Conservation (phyloP, 2,888 invertebrate species). For the Conus canariensis region DNA sequence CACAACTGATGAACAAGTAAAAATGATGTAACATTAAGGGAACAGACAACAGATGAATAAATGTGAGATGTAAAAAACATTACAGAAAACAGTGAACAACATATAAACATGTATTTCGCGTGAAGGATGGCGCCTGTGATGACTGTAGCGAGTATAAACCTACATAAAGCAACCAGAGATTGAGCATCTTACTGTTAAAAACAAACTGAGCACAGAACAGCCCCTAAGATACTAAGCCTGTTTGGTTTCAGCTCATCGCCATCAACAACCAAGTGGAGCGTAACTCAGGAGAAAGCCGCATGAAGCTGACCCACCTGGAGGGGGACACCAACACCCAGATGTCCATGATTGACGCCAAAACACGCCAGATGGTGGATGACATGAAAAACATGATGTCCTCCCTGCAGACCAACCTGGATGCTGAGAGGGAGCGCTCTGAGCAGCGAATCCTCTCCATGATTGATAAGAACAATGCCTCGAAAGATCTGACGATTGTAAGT, state of each 20-base stretch:
- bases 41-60: too few species aligned
- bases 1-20: not conserved
- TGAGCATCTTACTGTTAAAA: too few species aligned
- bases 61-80: too few species aligned
- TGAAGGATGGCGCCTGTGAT: too few species aligned
- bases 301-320: constrained; percentile 72
- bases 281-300: constrained; percentile 58
- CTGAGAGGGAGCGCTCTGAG: constrained; percentile 74
- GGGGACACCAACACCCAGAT: constrained; percentile 73
- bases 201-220: too few species aligned
- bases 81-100: too few species aligned
- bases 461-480: constrained; percentile 66
- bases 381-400: constrained; percentile 64
- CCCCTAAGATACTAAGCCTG: too few species aligned
- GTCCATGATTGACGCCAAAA: constrained; percentile 71
- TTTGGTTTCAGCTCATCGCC: constrained; percentile 58
- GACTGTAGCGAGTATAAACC: too few species aligned
- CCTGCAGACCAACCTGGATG: constrained; percentile 62
- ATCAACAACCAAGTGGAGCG: constrained; percentile 62
- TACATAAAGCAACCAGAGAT: too few species aligned
- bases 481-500: constrained; percentile 63
- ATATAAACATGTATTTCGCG: too few species aligned
- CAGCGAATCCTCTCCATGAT: constrained; percentile 65
- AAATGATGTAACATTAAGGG: too few species aligned
- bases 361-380: constrained; percentile 72